Percentiles rank a stretch among this genome's conserved stretches.
Conservation (phyloP, 2,888 invertebrate species). For the Sylvicola cinctus region DNA sequence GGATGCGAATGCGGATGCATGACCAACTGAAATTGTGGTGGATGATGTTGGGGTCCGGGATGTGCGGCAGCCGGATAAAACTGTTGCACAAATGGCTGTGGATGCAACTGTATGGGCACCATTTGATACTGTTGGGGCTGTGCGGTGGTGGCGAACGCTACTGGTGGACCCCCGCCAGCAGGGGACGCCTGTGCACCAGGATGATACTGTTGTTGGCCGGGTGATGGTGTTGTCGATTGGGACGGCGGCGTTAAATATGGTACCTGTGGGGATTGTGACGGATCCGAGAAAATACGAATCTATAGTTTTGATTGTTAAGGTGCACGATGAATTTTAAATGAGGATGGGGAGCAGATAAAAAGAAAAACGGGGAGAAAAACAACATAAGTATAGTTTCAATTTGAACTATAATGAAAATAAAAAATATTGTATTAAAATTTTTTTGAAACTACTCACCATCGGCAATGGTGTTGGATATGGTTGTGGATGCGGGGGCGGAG, state of each 20-base stretch:
- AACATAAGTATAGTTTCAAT: slow-evolving; percentile 1
- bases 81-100: slow-evolving; percentile 19
- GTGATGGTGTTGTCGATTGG: slow-evolving; percentile 32
- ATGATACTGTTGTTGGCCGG: slow-evolving; percentile 33
- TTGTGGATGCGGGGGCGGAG: slow-evolving; percentile 29
- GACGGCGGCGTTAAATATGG: slow-evolving; percentile 34
- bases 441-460: slow-evolving; percentile 27
- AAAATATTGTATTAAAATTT: slow-evolving; percentile 14
- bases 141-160: slow-evolving; percentile 17
- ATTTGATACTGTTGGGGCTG: slow-evolving; percentile 34
- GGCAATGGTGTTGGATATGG: slow-evolving; percentile 29
- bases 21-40: slow-evolving; percentile 6
- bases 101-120: slow-evolving; percentile 32
- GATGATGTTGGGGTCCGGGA: slow-evolving; percentile 23
- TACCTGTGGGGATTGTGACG: slow-evolving; percentile 26
- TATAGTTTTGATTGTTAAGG: no score
- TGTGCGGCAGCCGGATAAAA: slow-evolving; percentile 21
- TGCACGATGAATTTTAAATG: no score
- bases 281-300: slow-evolving; percentile 49
- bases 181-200: slow-evolving; percentile 36
- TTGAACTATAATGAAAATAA: slow-evolving; percentile 2
- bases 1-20: slow-evolving; percentile 2
- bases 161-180: slow-evolving; percentile 32
- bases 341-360: no score
- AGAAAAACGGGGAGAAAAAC: no score